These are phyloP conservation scores for Eubucco bourcierii DNA, from an alignment of 2,113 vertebrate species.

Conservation along the genomic window DNA sequence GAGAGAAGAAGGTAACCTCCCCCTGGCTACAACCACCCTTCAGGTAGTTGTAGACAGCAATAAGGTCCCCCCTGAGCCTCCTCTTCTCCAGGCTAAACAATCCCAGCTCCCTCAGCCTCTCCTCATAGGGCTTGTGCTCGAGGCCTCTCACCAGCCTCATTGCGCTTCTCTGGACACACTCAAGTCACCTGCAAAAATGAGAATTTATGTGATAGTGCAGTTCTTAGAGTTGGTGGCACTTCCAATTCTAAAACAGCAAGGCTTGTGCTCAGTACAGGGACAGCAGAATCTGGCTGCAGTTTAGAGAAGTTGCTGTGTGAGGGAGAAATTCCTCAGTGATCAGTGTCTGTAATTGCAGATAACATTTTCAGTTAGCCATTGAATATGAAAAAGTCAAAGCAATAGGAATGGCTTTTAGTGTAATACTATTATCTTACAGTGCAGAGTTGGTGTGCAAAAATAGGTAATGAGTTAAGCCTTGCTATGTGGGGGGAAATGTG, in stretches of 20 bases:
- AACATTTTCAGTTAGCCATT: background rate
- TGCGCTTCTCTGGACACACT: too few relatives aligned
- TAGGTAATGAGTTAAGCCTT: background rate
- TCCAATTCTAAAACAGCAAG: background rate
- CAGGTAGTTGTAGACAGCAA: too few relatives aligned
- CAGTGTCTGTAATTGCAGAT: background rate
- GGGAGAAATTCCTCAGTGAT: background rate
- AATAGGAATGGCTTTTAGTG: background rate
- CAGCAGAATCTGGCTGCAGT: background rate
- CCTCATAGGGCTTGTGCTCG: too few relatives aligned
- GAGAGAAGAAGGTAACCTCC: too few relatives aligned
- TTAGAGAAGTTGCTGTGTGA: background rate
- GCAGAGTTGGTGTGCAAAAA: background rate
- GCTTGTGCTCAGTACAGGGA: background rate
- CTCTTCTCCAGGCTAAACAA: too few relatives aligned
- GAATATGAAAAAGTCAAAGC: background rate
- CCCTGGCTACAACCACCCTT: too few relatives aligned
- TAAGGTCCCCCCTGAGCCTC: too few relatives aligned
- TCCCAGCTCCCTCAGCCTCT: too few relatives aligned
- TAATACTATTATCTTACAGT: background rate
- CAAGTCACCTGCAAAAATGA: background rate
- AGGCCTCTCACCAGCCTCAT: too few relatives aligned
- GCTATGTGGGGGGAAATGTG: fast-evolving
- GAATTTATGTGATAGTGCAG: fast-evolving
- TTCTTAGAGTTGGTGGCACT: background rate